Evolutionary conservation across 2,797 vertebrate genomes (phyloP), one percentile per base, ranked within the genome.

Genomic region (Caiman crocodilus): DNA sequence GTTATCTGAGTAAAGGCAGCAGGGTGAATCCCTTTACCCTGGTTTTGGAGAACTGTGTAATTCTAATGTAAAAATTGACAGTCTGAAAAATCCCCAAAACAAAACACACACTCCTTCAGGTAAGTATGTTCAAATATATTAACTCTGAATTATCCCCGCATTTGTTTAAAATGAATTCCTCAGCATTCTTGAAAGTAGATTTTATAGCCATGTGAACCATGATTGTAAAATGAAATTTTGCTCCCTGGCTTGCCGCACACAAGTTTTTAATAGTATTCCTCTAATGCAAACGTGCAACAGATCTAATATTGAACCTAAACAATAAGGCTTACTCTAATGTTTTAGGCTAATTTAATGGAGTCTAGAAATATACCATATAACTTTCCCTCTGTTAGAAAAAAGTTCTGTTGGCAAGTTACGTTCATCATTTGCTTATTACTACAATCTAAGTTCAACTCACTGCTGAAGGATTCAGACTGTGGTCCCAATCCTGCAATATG

Each of bases 321-420:
- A 90, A 13, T 78, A 76, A 83, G 80, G 88, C 89, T 97, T 87
- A 84, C 90, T 94, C 89, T 85, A 96, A 90, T 88, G 96, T 95
- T 90, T 94, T 84, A 96, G 92, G 92, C 84, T 92, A 91, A 95
- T 82, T 92, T 80, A 95, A 89, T 76, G 84, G 80, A 94, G 91
- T 82, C 91, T 94, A 82, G 79, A 87, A 96, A 89, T 87, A 91
- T 88, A 88, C 90, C 74, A 85, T 73, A 88, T 76, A 94, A 80
- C 93, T 92, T 87, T 92, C 82, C 88, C 79, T 23, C 88, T 84
- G 78, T 64, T 88, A 92, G 60, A 35, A 88, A 95, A 88, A 89
- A 18, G n/a, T 88, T 94, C 64, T 90, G 84, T 86, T 83, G 92
- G 77, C 9, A 1, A 76, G 61, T 75, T 61, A 56, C 60, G 56